A percentile compares a stretch with the other conserved stretches of the same genome.
Evolutionary conservation across 1,140 invertebrate species (phyloP).

Genomic region (Drosophila ogumai): DNA sequence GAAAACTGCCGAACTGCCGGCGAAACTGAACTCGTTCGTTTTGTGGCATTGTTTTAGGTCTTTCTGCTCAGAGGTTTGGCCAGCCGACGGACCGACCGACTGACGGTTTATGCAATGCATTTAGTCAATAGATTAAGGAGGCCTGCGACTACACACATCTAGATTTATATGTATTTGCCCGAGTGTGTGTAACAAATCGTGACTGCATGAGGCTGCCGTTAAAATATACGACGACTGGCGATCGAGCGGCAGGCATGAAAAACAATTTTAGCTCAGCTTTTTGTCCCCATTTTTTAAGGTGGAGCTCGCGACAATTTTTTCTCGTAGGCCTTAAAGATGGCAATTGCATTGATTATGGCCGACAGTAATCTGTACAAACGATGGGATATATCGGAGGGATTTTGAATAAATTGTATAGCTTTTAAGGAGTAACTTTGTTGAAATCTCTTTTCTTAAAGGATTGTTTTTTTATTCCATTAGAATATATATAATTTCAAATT

Average conservation of each 20-base stretch:
- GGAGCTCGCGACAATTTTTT: conserved; percentile 60
- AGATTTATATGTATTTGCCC: conserved; percentile 31
- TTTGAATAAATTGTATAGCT: neutral
- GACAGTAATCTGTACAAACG: conserved; percentile 22
- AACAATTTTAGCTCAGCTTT: conserved; percentile 32
- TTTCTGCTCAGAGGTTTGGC: conserved; percentile 48
- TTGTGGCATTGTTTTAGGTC: conserved; percentile 60
- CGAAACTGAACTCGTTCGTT: conserved; percentile 56
- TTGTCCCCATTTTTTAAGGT: conserved; percentile 69
- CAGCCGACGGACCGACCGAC: conserved; percentile 1
- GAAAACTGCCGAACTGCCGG: conserved; percentile 28
- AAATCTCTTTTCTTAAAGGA: neutral
- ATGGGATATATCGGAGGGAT: neutral
- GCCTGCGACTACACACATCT: conserved; percentile 44
- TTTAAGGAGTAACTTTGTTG: too few relatives aligned
- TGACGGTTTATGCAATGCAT: conserved; percentile 63
- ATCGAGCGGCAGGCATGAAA: conserved; percentile 56
- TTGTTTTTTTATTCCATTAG: neutral
- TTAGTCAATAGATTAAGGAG: conserved; percentile 75
- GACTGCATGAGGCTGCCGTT: conserved; percentile 81
- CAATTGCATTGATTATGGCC: conserved; percentile 32
- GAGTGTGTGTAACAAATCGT: conserved; percentile 70
- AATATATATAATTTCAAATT: neutral
- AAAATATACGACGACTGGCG: conserved; percentile 63
- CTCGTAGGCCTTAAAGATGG: conserved; percentile 19